A percentile compares a stretch with the other conserved stretches of the same genome.
Evolutionary conservation across 2,888 invertebrate genomes (phyloP).

Genomic region (Neocrepidodera transversa): DNA sequence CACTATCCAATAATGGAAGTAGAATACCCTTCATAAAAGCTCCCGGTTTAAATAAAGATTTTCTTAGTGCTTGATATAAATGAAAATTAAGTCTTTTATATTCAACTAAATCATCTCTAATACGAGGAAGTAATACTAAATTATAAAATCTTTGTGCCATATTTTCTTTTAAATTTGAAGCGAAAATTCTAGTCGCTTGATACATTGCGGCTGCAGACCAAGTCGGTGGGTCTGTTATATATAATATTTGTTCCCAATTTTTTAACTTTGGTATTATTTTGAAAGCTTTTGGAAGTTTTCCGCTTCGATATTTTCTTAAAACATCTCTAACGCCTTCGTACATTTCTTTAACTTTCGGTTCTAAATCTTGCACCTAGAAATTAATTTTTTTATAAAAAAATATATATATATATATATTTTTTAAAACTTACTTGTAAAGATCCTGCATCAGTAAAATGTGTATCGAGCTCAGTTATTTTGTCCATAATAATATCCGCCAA

Average conservation of each 20-base stretch:
- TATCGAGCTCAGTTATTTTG: conserved; percentile 88
- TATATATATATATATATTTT: no score
- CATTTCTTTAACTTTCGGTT: conserved; percentile 83
- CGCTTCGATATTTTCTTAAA: conserved; percentile 88
- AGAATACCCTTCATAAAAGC: conserved; percentile 95
- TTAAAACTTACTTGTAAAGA: conserved; percentile 63
- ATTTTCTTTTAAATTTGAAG: conserved; percentile 94
- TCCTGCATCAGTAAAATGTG: conserved; percentile 82
- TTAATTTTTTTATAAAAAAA: no score
- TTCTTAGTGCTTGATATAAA: conserved; percentile 91
- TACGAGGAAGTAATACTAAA: conserved; percentile 87
- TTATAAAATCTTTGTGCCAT: conserved; percentile 97
- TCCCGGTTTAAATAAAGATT: conserved; percentile 94
- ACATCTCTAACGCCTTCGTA: conserved; percentile 91
- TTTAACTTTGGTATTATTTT: conserved; percentile 91
- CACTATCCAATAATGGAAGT: conserved; percentile 80
- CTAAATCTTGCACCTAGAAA: conserved; percentile 75
- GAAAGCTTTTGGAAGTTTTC: conserved; percentile 97
- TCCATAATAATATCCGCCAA: conserved; percentile 92
- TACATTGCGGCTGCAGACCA: conserved; percentile 99
- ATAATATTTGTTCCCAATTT: conserved; percentile 76
- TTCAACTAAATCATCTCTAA: conserved; percentile 94
- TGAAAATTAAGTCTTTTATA: conserved; percentile 96
- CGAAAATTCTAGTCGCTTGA: conserved; percentile 92
- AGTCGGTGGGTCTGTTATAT: conserved; percentile 76